Conservation (phyloP, 2,113 vertebrate species). For the Osmerus eperlanus region DNA sequence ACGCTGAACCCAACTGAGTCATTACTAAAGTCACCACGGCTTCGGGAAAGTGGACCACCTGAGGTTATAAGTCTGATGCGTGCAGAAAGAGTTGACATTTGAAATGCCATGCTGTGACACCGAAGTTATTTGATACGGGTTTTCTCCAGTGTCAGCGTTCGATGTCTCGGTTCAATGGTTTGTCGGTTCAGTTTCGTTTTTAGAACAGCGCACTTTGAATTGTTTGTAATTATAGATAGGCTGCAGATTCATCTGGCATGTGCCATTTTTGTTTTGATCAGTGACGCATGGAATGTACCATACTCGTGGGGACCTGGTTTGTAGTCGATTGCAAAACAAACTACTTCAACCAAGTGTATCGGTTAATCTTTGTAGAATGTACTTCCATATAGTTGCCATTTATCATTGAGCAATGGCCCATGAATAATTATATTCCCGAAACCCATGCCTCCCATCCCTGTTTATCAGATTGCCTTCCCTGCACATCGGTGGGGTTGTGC, state of each 20-base stretch:
- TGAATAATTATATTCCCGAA: neutral
- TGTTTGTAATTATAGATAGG: neutral
- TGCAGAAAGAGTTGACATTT: conserved; percentile 46
- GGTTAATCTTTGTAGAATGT: too few species aligned
- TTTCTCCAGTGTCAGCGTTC: neutral
- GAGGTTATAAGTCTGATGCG: conserved; percentile 23
- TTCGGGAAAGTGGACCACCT: conserved; percentile 19
- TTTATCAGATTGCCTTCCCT: too few species aligned
- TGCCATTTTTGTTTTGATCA: conserved; percentile 62
- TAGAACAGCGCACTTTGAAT: neutral
- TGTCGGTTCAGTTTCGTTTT: conserved; percentile 39
- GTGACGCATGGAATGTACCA: conserved; percentile 51
- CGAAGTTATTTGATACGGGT: neutral
- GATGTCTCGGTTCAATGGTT: neutral
- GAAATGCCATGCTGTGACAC: conserved; percentile 58
- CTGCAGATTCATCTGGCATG: conserved; percentile 48
- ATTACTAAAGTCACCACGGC: conserved; percentile 17
- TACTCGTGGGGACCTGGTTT: neutral
- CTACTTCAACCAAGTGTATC: too few species aligned
- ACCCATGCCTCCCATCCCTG: too few species aligned
- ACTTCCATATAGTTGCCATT: too few species aligned
- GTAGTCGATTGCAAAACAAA: too few species aligned
- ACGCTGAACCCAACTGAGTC: conserved; percentile 22
- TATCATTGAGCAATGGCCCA: neutral
- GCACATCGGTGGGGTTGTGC: too few species aligned